phyloP scores from a whole-genome alignment of 2,888 invertebrate genomes.

The Nemapogon koenigi region DNA sequence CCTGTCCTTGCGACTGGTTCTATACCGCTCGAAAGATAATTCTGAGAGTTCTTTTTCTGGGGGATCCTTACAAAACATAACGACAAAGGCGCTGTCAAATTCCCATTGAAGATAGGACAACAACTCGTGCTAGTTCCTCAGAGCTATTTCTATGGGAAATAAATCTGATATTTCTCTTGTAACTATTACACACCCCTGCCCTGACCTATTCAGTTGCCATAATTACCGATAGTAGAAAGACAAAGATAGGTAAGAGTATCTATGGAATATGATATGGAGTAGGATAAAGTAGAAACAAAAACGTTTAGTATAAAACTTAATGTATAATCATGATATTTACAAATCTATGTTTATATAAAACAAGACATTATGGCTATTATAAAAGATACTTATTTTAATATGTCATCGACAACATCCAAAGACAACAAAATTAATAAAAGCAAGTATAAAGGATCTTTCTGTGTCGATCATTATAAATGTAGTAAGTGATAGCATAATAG shows the following conservation, averaged over 20 bases:
- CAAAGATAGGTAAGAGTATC: background rate
- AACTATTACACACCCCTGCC: too few species aligned
- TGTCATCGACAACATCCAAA: constrained; percentile 62
- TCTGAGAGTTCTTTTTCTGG: too few species aligned
- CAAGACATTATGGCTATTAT: constrained; percentile 63
- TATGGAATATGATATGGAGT: background rate
- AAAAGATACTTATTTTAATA: constrained; percentile 59
- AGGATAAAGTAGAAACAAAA: constrained; percentile 31
- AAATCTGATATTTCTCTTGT: too few species aligned
- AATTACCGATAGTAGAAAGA: background rate
- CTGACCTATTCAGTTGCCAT: too few species aligned
- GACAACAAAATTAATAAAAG: constrained; percentile 47
- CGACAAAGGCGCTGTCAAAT: too few species aligned
- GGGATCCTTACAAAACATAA: too few species aligned
- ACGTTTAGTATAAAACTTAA: constrained; percentile 63
- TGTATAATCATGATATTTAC: constrained; percentile 65
- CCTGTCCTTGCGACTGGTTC: too few species aligned
- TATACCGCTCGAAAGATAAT: too few species aligned
- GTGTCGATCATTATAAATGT: background rate
- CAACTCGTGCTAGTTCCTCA: too few species aligned
- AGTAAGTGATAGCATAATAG: background rate
- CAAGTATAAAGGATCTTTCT: constrained; percentile 37
- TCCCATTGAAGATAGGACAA: too few species aligned
- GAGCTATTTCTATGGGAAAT: too few species aligned
- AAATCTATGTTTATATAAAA: constrained; percentile 61